Evolutionary conservation across 2,888 invertebrate species (phyloP), one percentile per base, ranked within the genome.

Genomic region (Orthosia incerta): DNA sequence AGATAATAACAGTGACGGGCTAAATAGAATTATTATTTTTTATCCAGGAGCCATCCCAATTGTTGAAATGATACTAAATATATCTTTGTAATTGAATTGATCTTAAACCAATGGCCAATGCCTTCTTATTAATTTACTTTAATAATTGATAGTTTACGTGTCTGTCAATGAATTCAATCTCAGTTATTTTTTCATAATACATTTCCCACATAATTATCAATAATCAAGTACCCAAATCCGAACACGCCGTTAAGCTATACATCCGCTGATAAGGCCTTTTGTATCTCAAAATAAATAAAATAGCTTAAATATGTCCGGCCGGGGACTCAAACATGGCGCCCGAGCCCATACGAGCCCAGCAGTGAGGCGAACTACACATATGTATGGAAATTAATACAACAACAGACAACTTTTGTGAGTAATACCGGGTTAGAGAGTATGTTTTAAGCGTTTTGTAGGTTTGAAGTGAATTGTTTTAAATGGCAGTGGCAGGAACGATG

Each of bases 261-360:
- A 94, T 94, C 94, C 93, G 91, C 91, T 90, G 95, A 95, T 95
- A 95, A 95, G 95, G 93, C 93, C 93, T 94, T 95, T 95, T 95
- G 95, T 95, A 95, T 95, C 95, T 93, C 92, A 93, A 95, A 95
- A 95, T 95, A 95, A 95, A 95, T 95, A 95, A 95, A 95, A 95
- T 95, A 93, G 93, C 93, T 94, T 95, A 94, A 95, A 95, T 95
- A 95, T 93, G 94, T 95, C 95, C 95, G 94, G 93, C 82, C 77
- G 76, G 93, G 93, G 93, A 89, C 92, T 90, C 91, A 89, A 91
- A 92, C 88, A 91, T 89, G 89, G 89, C 85, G 71, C 11, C 48
- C 55, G 55, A 76, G 85, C 74, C 83, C 86, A 83, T 16, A 87
- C 39, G 87, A 67, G 60, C 39, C 59, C 53, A 39, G 60, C 74